Conservation (phyloP, 2,888 invertebrate species). For the Cephonodes hylas region DNA sequence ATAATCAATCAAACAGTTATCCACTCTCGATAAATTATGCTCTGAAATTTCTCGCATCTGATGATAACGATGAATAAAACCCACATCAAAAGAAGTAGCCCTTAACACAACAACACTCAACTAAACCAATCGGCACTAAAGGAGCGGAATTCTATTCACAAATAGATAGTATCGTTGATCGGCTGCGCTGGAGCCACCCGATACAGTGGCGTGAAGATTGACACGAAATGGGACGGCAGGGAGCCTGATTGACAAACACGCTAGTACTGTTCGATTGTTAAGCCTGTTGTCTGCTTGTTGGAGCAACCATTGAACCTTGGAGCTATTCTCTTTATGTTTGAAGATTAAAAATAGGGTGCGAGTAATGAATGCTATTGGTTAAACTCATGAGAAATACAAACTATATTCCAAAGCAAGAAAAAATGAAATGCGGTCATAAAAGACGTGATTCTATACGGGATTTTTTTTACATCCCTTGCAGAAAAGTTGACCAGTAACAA, state of each 20-base stretch:
- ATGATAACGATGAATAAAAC: no score
- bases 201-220: slow-evolving; percentile 28
- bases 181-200: slow-evolving; percentile 13
- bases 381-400: no score
- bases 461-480: no score
- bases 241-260: slow-evolving; percentile 30
- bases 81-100: background rate
- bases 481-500: no score
- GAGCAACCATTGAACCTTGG: background rate
- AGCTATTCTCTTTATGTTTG: background rate
- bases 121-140: slow-evolving; percentile 11
- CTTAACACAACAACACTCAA: background rate
- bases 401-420: no score
- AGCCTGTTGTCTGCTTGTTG: background rate
- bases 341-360: background rate
- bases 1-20: no score
- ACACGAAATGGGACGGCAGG: slow-evolving; percentile 34
- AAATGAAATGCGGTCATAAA: no score
- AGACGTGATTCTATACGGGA: no score
- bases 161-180: slow-evolving; percentile 23
- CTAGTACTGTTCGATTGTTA: slow-evolving; percentile 10
- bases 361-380: no score
- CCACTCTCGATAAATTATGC: no score
- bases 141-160: slow-evolving; percentile 19
- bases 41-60: no score